phyloP scores from a whole-genome alignment of 2,797 vertebrate genomes.

The Apogon talboti region DNA sequence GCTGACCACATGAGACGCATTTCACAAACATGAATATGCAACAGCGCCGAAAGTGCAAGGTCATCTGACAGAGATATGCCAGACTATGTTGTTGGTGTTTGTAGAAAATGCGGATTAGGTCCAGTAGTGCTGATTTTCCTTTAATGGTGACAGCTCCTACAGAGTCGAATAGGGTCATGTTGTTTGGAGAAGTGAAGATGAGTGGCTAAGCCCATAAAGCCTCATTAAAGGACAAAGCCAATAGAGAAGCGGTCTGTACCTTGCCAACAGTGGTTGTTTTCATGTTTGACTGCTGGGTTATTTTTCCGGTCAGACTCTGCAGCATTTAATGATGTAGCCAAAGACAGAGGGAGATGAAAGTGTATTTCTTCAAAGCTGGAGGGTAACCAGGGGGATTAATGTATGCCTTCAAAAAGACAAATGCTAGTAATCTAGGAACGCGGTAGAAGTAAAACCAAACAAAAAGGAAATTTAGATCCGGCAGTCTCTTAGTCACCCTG shows the following conservation, averaged over 20 bases:
- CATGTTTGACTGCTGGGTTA: constrained; percentile 31
- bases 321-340: constrained; percentile 47
- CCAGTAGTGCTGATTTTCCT: not conserved
- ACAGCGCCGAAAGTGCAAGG: not conserved
- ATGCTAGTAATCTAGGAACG: constrained; percentile 30
- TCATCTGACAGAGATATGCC: not conserved
- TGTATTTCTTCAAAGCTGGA: constrained; percentile 33
- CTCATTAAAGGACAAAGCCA: constrained; percentile 19
- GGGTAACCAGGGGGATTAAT: constrained; percentile 33
- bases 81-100: not conserved
- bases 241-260: constrained; percentile 1
- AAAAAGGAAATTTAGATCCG: constrained; percentile 2
- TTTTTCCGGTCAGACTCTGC: constrained; percentile 37
- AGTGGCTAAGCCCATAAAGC: constrained; percentile 13
- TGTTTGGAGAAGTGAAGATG: constrained; percentile 27
- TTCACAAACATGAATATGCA: constrained; percentile 2
- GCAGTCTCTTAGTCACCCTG: not conserved
- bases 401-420: constrained; percentile 36
- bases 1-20: not conserved
- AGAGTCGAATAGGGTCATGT: constrained; percentile 15
- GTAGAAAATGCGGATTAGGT: not conserved
- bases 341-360: constrained; percentile 29
- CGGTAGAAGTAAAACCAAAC: constrained; percentile 14
- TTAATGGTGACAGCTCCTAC: constrained; percentile 2
- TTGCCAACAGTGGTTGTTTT: constrained; percentile 35